Conservation (phyloP, 2,797 vertebrate genomes). For the Thaleichthys pacificus region DNA sequence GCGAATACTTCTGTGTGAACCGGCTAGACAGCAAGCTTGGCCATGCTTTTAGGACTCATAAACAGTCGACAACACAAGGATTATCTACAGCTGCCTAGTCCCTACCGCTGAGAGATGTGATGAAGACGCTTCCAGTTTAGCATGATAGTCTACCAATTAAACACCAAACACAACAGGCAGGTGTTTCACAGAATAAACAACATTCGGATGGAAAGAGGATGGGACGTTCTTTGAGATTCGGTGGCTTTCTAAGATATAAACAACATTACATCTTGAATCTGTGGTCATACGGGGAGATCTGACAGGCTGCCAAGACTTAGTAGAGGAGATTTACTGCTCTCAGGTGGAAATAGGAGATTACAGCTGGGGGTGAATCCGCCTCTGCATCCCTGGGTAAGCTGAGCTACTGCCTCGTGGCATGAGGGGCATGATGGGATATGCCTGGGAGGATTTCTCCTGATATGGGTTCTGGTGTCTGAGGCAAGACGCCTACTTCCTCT, state of each 20-base stretch:
- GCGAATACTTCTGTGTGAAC: background rate
- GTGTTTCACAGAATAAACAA: background rate
- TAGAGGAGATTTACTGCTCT: slow-evolving; percentile 49
- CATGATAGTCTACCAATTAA: background rate
- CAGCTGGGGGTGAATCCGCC: slow-evolving; percentile 36
- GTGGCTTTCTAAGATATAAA: slow-evolving; percentile 39
- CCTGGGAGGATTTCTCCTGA: slow-evolving; percentile 14
- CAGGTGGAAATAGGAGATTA: slow-evolving; percentile 61
- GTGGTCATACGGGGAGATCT: slow-evolving; percentile 50
- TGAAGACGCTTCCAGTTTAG: background rate
- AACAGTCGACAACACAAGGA: no score
- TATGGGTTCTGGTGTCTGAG: no score
- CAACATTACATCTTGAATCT: slow-evolving; percentile 43
- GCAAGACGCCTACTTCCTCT: no score
- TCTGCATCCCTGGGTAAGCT: slow-evolving; percentile 34
- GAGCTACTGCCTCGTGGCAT: slow-evolving; percentile 37
- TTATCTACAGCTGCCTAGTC: no score
- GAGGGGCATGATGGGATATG: slow-evolving; percentile 26
- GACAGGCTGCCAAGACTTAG: slow-evolving; percentile 46
- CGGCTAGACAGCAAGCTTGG: no score
- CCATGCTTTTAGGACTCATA: no score
- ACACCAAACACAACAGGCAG: background rate
- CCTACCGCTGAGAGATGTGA: background rate
- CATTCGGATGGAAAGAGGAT: background rate
- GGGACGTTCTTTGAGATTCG: slow-evolving; percentile 12